phyloP scores from a whole-genome alignment of 2,113 vertebrate species.

The Phalacrocorax aristotelis region DNA sequence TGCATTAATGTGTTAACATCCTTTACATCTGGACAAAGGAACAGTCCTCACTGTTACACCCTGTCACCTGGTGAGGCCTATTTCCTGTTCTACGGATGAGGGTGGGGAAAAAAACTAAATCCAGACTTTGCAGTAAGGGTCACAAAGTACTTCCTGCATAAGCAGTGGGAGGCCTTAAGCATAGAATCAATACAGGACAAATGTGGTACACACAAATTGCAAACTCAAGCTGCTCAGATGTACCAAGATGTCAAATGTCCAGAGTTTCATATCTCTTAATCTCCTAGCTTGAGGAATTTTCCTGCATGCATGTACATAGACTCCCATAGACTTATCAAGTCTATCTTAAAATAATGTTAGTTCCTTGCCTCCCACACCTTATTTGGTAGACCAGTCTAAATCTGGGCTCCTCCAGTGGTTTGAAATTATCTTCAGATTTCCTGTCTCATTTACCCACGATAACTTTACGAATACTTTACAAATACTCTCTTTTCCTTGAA shows the following conservation, averaged over 20 bases:
- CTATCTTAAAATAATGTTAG: neutral
- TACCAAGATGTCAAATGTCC: neutral
- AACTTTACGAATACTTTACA: neutral
- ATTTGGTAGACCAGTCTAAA: conserved; percentile 1
- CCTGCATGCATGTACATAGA: neutral
- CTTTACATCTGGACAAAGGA: neutral
- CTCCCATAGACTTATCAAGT: neutral
- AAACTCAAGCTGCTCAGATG: neutral
- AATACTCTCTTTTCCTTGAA: neutral
- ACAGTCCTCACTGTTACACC: neutral
- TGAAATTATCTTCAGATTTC: conserved; percentile 12
- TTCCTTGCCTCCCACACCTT: conserved; percentile 10
- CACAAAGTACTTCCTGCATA: neutral
- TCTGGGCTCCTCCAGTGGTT: neutral
- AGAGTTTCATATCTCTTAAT: neutral
- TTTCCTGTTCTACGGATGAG: neutral
- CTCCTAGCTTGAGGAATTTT: neutral
- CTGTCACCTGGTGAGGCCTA: neutral
- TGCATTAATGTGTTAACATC: neutral
- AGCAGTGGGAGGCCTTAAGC: neutral
- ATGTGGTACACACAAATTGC: neutral
- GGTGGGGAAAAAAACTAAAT: neutral
- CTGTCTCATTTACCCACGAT: neutral
- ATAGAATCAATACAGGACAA: neutral
- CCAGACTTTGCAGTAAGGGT: neutral